phyloP scores from a whole-genome alignment of 2,113 vertebrate genomes.

The Upupa epops region DNA sequence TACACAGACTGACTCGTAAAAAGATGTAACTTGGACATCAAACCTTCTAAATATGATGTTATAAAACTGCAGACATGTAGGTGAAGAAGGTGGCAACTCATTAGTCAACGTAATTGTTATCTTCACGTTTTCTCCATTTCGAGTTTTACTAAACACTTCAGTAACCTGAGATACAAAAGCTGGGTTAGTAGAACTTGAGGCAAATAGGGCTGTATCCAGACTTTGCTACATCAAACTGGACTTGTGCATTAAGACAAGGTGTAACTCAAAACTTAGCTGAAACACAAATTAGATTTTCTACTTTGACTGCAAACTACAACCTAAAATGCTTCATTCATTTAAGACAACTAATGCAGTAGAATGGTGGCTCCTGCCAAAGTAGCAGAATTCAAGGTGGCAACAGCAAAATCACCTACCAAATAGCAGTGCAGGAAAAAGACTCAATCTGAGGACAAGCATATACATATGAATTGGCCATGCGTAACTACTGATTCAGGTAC shows the following conservation, averaged over 20 bases:
- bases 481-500: background rate
- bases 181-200: background rate
- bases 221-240: background rate
- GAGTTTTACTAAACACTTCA: conserved; percentile 82
- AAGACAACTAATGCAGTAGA: background rate
- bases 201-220: background rate
- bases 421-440: fast-evolving
- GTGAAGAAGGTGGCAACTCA: conserved; percentile 89
- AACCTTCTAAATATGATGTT: conserved; percentile 94
- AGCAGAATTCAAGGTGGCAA: background rate
- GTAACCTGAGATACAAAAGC: conserved; percentile 78
- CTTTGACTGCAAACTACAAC: background rate
- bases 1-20: background rate
- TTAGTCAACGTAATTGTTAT: conserved; percentile 89
- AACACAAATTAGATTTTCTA: background rate
- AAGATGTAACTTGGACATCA: background rate
- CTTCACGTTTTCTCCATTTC: conserved; percentile 83
- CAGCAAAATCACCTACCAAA: background rate
- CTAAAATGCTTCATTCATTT: background rate
- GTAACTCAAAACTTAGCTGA: background rate
- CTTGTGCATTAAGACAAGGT: background rate
- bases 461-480: too few relatives aligned
- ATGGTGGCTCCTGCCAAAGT: background rate
- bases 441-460: background rate
- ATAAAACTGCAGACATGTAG: conserved; percentile 93